A percentile compares a stretch with the other conserved stretches of the same genome.
phyloP scores from a whole-genome alignment of 2,797 vertebrate species.

The Danio albolineatus region DNA sequence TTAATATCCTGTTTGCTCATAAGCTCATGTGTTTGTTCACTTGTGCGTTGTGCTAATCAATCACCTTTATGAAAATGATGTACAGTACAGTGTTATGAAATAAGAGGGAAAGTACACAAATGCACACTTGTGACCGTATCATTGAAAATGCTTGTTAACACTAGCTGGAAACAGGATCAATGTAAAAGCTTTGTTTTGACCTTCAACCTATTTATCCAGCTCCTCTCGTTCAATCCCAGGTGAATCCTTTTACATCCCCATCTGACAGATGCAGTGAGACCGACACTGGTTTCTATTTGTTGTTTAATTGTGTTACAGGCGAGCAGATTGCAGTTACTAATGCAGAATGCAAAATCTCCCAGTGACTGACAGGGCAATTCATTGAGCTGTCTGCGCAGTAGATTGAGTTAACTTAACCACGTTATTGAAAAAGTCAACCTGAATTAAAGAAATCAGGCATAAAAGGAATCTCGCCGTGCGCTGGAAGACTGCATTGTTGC shows the following conservation, averaged over 20 bases:
- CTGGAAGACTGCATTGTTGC: slow-evolving; percentile 55
- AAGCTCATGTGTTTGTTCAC: no score
- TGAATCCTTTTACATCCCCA: slow-evolving; percentile 64
- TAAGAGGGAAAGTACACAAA: no score
- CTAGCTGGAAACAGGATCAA: not conserved
- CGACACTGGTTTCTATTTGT: slow-evolving; percentile 78
- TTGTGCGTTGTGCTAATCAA: no score
- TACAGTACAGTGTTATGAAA: no score
- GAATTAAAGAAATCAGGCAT: slow-evolving; percentile 77
- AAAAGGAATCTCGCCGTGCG: slow-evolving; percentile 69
- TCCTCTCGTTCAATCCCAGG: slow-evolving; percentile 20
- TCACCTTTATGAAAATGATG: no score
- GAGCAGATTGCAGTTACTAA: slow-evolving; percentile 76
- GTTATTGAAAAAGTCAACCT: slow-evolving; percentile 81
- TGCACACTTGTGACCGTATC: no score
- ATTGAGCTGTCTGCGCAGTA: slow-evolving; percentile 75
- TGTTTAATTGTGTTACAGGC: slow-evolving; percentile 78
- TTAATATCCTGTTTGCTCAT: no score
- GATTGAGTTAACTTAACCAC: slow-evolving; percentile 79
- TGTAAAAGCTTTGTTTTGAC: slow-evolving; percentile 8
- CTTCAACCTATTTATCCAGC: slow-evolving; percentile 35
- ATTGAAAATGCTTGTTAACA: not conserved
- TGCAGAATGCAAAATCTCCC: slow-evolving; percentile 67
- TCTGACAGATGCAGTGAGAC: slow-evolving; percentile 74
- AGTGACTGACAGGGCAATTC: slow-evolving; percentile 82